These are phyloP conservation scores for Drosophila navojoa DNA, from an alignment of 1,140 invertebrate species.

Conservation along the genomic window DNA sequence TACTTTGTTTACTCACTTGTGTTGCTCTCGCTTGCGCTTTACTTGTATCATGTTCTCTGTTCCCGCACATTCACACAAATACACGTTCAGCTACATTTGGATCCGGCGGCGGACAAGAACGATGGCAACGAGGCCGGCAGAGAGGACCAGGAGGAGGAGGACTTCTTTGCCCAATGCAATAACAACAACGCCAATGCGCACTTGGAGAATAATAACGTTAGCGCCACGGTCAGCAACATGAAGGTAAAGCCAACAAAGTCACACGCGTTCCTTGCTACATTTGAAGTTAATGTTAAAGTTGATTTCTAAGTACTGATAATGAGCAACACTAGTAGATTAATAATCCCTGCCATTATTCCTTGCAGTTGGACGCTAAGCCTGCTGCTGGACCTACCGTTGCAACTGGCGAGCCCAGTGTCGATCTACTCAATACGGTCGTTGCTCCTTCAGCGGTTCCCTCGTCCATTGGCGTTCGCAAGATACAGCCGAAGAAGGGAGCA, in stretches of 20 bases:
- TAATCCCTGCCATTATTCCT: slow-evolving; percentile 1
- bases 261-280: slow-evolving; percentile 35
- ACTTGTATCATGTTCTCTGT: slow-evolving; percentile 6
- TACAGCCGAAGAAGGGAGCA: slow-evolving; percentile 87
- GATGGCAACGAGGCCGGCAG: slow-evolving; percentile 68
- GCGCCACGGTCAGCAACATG: slow-evolving; percentile 13
- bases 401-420: slow-evolving; percentile 80
- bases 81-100: slow-evolving; percentile 86
- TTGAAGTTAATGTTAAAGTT: slow-evolving; percentile 21
- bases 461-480: slow-evolving; percentile 88
- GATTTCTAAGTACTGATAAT: neutral
- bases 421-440: slow-evolving; percentile 77
- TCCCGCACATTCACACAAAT: slow-evolving; percentile 14
- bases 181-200: slow-evolving; percentile 72
- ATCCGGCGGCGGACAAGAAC: slow-evolving; percentile 84
- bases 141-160: slow-evolving; percentile 86
- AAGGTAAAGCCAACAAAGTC: slow-evolving; percentile 38
- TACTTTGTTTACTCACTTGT: slow-evolving; percentile 22
- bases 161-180: slow-evolving; percentile 93
- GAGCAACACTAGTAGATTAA: neutral
- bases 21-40: slow-evolving; percentile 37
- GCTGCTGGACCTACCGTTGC: slow-evolving; percentile 11
- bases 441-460: slow-evolving; percentile 47
- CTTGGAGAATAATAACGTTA: slow-evolving; percentile 67
- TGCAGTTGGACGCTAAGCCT: slow-evolving; percentile 64